phyloP scores from a whole-genome alignment of 2,113 vertebrate species.

The Galeopterus variegatus region DNA sequence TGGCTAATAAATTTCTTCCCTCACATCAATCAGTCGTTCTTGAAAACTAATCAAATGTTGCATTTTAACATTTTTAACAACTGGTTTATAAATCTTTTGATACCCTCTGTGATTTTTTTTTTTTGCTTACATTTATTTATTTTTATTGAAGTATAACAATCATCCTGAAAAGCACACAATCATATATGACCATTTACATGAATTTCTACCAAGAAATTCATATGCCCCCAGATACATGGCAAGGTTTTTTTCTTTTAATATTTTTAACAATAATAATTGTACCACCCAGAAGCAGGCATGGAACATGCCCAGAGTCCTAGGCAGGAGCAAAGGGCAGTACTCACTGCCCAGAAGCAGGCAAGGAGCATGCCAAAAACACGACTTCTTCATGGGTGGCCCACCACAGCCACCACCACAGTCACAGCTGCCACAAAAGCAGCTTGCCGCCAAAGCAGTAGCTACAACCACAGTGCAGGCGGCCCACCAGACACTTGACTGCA shows the following conservation, averaged over 20 bases:
- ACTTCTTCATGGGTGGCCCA: too few species aligned
- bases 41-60: not conserved
- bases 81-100: slow-evolving; percentile 46
- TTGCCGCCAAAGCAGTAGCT: too few species aligned
- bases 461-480: too few species aligned
- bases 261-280: not conserved
- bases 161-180: slow-evolving; percentile 4
- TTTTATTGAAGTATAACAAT: not conserved
- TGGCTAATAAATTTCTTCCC: not conserved
- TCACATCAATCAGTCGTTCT: not conserved
- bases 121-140: not conserved
- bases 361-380: too few species aligned
- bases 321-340: too few species aligned
- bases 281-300: too few species aligned
- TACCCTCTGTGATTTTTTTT: not conserved
- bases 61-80: slow-evolving; percentile 40
- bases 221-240: not conserved
- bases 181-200: not conserved
- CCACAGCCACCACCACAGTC: too few species aligned
- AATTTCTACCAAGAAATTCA: not conserved
- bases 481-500: too few species aligned
- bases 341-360: too few species aligned
- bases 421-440: too few species aligned
- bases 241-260: not conserved
- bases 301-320: too few species aligned